phyloP scores from a whole-genome alignment of 2,113 vertebrate species.

The Myiopsitta monachus region DNA sequence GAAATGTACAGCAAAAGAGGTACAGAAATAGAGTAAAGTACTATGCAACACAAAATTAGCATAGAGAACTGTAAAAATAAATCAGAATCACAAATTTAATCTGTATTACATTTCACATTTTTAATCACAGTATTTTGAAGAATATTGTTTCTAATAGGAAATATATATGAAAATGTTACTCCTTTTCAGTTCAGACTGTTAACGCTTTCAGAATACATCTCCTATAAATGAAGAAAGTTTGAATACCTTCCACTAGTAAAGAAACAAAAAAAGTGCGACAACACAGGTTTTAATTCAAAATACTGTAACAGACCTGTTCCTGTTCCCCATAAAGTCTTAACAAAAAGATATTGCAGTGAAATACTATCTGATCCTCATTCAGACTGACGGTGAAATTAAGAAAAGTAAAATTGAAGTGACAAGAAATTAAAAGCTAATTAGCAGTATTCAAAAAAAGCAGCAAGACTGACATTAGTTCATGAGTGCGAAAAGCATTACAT shows the following conservation, averaged over 20 bases:
- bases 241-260: neutral
- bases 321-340: neutral
- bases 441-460: neutral
- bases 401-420: neutral
- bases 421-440: neutral
- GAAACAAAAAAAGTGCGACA: neutral
- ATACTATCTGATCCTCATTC: neutral
- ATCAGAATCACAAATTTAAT: neutral
- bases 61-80: neutral
- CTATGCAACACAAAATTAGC: neutral
- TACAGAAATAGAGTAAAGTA: neutral
- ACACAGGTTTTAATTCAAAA: neutral
- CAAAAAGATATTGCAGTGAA: neutral
- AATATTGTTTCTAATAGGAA: neutral
- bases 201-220: neutral
- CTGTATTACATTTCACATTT: neutral
- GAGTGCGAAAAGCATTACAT: neutral
- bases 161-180: neutral
- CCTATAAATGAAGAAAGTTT: neutral
- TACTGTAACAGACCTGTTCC: neutral
- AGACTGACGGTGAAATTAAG: neutral
- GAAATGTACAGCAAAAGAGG: neutral
- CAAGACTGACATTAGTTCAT: neutral
- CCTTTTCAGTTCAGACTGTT: neutral
- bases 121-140: neutral